Base-by-base conservation (phyloP, 2,113 vertebrate species). In the Podiceps cristatus region DNA sequence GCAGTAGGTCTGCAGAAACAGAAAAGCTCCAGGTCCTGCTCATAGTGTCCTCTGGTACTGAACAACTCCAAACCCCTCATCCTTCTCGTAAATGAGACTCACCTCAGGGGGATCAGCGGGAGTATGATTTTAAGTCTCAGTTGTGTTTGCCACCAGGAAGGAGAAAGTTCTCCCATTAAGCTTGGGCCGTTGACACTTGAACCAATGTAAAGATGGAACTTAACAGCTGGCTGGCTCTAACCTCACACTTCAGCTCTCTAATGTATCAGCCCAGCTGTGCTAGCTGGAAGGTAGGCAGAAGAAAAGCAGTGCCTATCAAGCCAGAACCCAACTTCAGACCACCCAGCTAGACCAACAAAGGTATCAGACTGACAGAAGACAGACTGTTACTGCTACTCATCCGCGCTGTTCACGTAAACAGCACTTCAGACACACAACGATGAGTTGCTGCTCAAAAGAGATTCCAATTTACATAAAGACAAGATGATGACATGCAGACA, bases 391-490 rank as follows among this genome's bases (percentile, higher is more conserved):
- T 68, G 91, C 72, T 85, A 1, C 76, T 97, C 63, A 24, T 71
- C 76, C 44, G 24, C 14, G 64, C 85, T 14, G 25, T 3, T 89
- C 66, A 23, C 58, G 74, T 79, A 85, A 93, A 93, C 29, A 71
- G 83, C 93, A 96, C 95, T 90, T 95, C 82, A 81, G 79, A 95
- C 53, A 45, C 76, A 40, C 66, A 35, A 47, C 55, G 45, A 76
- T 76, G 91, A 96, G 88, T 0, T 88, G 85, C 92, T 86, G 87
- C 93, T 96, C 86, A 49, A 91, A 97, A 97, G 76, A 45, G 25
- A 76, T 89, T 82, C 86, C 89, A 73, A 91, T 95, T 96, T 93
- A 88, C 84, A 93, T 96, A 92, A 93, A 93, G 83, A 72, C 88
- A 68, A 92, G 95, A 96, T 80, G 95, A 95, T 71, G 88, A 74